Percentiles rank a stretch among this genome's conserved stretches.
Evolutionary conservation across 2,888 invertebrate species (phyloP).

Genomic region (Drosophila mayaguana): DNA sequence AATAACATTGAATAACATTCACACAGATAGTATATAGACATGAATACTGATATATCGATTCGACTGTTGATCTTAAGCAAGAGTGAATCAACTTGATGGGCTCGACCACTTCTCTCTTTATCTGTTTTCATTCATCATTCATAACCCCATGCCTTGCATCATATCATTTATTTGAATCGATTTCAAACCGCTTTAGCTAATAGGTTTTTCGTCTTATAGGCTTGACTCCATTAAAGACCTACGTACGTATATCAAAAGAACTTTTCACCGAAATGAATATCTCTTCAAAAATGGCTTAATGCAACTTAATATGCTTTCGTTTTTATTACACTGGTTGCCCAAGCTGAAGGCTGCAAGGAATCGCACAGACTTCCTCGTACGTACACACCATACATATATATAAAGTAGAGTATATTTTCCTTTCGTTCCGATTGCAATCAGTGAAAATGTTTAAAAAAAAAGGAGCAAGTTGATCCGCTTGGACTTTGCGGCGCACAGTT

Average conservation of each 20-base stretch:
- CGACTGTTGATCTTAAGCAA: no score
- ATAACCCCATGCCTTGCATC: neutral
- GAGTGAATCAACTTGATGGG: no score
- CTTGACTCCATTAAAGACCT: neutral
- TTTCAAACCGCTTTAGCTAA: neutral
- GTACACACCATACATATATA: neutral
- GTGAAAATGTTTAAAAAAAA: neutral
- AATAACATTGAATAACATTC: no score
- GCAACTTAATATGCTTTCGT: neutral
- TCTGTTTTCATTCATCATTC: neutral
- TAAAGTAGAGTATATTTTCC: neutral
- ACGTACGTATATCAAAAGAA: neutral
- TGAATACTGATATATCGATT: no score
- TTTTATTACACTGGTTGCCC: neutral
- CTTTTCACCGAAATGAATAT: neutral
- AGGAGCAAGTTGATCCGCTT: conserved; percentile 8
- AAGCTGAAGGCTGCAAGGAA: neutral
- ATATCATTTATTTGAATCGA: neutral
- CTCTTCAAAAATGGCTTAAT: conserved; percentile 1
- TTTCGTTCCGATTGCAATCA: conserved; percentile 14
- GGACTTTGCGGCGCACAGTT: conserved; percentile 10
- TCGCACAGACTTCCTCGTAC: neutral
- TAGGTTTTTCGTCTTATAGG: neutral
- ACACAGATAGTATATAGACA: no score
- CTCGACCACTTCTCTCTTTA: neutral